These are phyloP conservation scores for Calosoma granatense DNA, from an alignment of 1,140 invertebrate species.

Conservation along the genomic window DNA sequence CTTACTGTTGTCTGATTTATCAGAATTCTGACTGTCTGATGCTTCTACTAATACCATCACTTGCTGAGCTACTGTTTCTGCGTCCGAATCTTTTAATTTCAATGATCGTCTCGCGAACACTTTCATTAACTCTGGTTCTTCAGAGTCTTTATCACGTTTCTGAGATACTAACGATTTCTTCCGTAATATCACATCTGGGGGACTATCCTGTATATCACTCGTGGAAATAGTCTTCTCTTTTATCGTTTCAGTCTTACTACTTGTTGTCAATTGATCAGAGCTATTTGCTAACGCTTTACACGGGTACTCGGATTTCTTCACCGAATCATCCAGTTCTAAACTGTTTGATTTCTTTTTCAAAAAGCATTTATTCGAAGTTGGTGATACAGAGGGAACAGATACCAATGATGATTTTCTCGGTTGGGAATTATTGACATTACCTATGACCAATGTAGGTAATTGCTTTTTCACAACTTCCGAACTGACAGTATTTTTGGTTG, in stretches of 20 bases:
- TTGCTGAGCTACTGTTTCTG: slow-evolving; percentile 44
- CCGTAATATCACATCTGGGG: slow-evolving; percentile 37
- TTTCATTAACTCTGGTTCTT: slow-evolving; percentile 67
- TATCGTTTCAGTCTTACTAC: neutral
- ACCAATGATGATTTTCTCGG: slow-evolving; percentile 18
- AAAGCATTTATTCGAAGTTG: slow-evolving; percentile 15
- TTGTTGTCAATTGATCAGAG: neutral
- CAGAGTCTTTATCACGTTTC: slow-evolving; percentile 40
- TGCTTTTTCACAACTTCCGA: slow-evolving; percentile 14
- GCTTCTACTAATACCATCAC: slow-evolving; percentile 34
- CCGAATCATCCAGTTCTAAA: slow-evolving; percentile 24
- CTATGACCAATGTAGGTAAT: neutral
- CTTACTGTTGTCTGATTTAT: slow-evolving; percentile 29
- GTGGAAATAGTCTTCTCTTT: slow-evolving; percentile 2
- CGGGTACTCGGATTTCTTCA: slow-evolving; percentile 18
- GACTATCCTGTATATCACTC: slow-evolving; percentile 10
- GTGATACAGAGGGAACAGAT: slow-evolving; percentile 14
- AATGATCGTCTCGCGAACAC: slow-evolving; percentile 66
- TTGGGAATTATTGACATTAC: slow-evolving; percentile 10
- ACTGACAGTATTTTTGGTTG: slow-evolving; percentile 18
- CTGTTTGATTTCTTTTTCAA: slow-evolving; percentile 27
- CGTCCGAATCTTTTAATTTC: slow-evolving; percentile 59
- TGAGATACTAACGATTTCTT: slow-evolving; percentile 43
- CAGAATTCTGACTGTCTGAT: slow-evolving; percentile 24
- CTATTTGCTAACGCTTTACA: slow-evolving; percentile 14